Conservation (phyloP, 2,113 vertebrate genomes). For the Aldabrachelys gigantea region DNA sequence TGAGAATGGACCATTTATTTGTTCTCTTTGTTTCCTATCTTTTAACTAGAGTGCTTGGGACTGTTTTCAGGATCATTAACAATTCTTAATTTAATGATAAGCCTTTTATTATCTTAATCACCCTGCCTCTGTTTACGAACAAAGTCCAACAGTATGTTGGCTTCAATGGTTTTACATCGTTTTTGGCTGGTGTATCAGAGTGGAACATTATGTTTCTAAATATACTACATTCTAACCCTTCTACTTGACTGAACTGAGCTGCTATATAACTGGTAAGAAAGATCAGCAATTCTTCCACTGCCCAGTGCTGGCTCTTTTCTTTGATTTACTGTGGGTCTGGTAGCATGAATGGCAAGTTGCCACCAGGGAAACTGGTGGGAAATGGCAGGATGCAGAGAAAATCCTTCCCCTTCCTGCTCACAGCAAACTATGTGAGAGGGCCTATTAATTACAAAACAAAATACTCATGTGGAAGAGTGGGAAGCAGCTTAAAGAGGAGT, state of each 20-base stretch:
- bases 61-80: no score
- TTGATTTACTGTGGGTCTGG: not conserved
- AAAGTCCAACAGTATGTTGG: not conserved
- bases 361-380: not conserved
- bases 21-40: no score
- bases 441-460: not conserved
- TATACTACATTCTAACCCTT: not conserved
- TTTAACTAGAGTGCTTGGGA: no score
- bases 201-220: not conserved
- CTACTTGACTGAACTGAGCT: not conserved
- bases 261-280: not conserved
- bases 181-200: not conserved
- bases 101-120: no score
- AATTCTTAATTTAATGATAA: no score
- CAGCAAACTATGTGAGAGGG: not conserved
- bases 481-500: not conserved
- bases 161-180: not conserved
- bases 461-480: not conserved
- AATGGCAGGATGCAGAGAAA: not conserved
- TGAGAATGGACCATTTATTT: no score
- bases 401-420: not conserved
- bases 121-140: no score
- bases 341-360: rapidly evolving
- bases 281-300: not conserved
- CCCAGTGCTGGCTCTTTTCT: no score